Conservation (phyloP, 2,797 vertebrate genomes). For the Saxicola maurus region DNA sequence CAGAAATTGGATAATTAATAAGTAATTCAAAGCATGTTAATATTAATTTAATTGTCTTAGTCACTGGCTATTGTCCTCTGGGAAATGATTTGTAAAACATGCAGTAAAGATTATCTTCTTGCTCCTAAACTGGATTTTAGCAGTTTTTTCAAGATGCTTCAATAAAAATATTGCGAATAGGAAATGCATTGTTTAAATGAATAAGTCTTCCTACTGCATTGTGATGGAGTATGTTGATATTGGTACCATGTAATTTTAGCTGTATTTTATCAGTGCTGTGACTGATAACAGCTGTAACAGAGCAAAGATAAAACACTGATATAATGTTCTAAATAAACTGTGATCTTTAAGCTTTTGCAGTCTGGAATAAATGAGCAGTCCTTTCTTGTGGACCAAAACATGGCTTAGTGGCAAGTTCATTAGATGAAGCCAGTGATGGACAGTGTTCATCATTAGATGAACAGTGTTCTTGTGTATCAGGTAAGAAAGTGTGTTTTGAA, state of each 20-base stretch:
- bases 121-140: not conserved
- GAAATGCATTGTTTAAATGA: not conserved
- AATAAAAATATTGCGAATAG: not conserved
- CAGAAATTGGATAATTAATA: not conserved
- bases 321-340: not conserved
- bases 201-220: not conserved
- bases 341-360: not conserved
- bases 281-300: not conserved
- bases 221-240: not conserved
- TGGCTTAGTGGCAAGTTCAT: not conserved
- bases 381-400: not conserved
- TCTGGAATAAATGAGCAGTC: not conserved
- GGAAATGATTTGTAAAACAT: not conserved
- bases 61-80: not conserved
- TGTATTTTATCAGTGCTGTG: not conserved
- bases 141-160: not conserved
- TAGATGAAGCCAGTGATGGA: not conserved
- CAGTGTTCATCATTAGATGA: no score
- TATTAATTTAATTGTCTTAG: not conserved
- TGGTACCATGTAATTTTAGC: not conserved
- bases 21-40: not conserved
- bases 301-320: not conserved
- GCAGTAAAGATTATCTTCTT: not conserved
- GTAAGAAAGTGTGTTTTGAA: not conserved
- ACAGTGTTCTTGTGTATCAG: not conserved